Evolutionary conservation across 1,140 invertebrate species (phyloP).

Genomic region (Habropoda laboriosa): DNA sequence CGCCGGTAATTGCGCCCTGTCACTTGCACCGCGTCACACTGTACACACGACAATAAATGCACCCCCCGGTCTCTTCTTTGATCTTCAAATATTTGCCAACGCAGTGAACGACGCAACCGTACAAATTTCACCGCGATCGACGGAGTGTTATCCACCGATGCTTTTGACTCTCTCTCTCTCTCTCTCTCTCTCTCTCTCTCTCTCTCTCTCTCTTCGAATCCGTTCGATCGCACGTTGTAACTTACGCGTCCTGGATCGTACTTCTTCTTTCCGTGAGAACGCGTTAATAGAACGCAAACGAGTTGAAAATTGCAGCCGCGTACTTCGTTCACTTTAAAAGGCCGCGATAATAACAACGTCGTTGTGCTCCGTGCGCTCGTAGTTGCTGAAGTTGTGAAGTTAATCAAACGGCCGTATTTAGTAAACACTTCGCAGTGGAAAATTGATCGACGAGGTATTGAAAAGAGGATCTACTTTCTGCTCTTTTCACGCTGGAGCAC

Average conservation of each 20-base stretch:
- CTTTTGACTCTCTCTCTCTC: too few relatives aligned
- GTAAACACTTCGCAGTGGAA: background rate
- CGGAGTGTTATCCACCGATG: background rate
- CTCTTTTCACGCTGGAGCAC: too few relatives aligned
- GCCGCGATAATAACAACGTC: background rate
- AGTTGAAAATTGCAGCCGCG: background rate
- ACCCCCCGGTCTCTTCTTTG: background rate
- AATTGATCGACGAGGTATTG: too few relatives aligned
- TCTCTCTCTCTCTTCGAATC: background rate
- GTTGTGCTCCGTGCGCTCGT: too few relatives aligned
- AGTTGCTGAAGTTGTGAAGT: too few relatives aligned
- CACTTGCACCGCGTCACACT: background rate
- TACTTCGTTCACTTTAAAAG: background rate
- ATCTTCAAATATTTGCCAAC: constrained; percentile 3
- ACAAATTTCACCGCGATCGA: background rate
- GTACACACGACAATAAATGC: constrained; percentile 1
- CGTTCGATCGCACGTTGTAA: background rate
- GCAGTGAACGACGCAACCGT: too few relatives aligned
- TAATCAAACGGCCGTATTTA: background rate
- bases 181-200: too few relatives aligned
- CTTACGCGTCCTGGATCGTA: background rate
- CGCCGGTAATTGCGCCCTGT: constrained; percentile 8
- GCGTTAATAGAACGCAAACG: too few relatives aligned
- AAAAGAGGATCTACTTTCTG: too few relatives aligned
- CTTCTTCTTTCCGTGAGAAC: background rate